phyloP scores from a whole-genome alignment of 2,797 vertebrate species.

The Jordanella pulchra region DNA sequence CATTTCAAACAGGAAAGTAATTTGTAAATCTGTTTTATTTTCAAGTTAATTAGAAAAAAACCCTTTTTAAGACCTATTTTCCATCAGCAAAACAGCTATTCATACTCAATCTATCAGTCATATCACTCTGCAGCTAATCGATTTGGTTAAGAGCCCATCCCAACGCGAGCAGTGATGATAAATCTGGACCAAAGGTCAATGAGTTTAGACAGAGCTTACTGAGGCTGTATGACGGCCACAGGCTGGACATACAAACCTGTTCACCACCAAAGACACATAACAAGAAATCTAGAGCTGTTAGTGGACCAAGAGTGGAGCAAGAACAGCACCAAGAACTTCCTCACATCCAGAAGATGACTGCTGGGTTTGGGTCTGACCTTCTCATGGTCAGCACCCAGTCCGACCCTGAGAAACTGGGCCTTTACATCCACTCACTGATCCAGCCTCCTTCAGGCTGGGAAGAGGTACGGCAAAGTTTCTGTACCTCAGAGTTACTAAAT shows the following conservation, averaged over 20 bases:
- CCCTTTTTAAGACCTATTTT: background rate
- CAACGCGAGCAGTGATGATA: background rate
- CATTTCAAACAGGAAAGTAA: background rate
- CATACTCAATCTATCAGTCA: background rate
- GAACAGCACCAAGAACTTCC: too few relatives aligned
- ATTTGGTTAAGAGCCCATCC: background rate
- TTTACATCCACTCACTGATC: too few relatives aligned
- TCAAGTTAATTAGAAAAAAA: background rate
- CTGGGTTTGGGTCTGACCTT: too few relatives aligned
- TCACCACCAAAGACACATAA: background rate
- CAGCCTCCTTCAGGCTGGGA: background rate
- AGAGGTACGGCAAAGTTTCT: too few relatives aligned
- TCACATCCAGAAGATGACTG: too few relatives aligned
- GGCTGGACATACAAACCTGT: background rate
- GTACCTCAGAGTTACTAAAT: too few relatives aligned
- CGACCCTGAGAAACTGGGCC: too few relatives aligned
- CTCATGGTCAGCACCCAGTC: too few relatives aligned
- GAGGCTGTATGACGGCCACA: background rate
- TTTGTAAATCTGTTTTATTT: background rate
- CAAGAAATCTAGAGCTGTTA: background rate
- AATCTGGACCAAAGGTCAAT: background rate
- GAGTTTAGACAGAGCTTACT: background rate
- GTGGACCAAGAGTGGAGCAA: too few relatives aligned
- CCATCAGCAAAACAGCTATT: background rate
- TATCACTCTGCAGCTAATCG: background rate